Base-by-base conservation (phyloP, 2,888 invertebrate genomes). In the Hetaerina titia region DNA sequence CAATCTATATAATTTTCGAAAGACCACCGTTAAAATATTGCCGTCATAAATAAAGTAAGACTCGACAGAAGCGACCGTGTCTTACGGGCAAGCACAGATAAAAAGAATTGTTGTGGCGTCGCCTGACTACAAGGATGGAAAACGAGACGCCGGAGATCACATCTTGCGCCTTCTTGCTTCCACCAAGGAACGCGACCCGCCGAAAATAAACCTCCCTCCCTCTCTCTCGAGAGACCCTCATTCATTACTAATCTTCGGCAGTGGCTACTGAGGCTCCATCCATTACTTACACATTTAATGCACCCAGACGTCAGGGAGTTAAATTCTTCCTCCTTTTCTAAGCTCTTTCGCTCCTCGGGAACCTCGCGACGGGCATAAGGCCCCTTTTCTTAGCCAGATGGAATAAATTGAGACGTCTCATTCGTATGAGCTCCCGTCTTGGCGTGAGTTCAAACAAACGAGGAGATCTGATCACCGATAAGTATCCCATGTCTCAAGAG, bases 321-420 rank as follows among this genome's bases (percentile, higher is more conserved):
- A n/a, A 81, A 13, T 31, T 25, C n/a, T 4, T 4, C 81, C 4
- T 25, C 81, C 81, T n/a, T 9, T n/a, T n/a, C 81, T 8, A 31
- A 81, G 22, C 13, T 25, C 31, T 11, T 81, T 25, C 13, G 69
- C 11, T 81, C 15, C 25, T 25, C 45, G 45, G 45, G 45, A 45
- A 45, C 45, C 45, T 45, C 45, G 45, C 45, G 45, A 2, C 45
- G 45, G 45, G 1, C 45, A 69, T 8, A n/a, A n/a, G n/a, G 69
- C 1, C 69, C 31, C 81, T 81, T 13, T 31, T 7, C 81, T 31
- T 13, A 31, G 31, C 81, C 81, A 81, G 81, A 25, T 81, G 81
- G 81, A 81, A 31, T 81, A 81, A 81, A 81, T 81, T 25, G 81
- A 81, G 81, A 81, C 81, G 81, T 8, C 81, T 81, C 81, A 81